Percentiles rank a stretch among this genome's conserved stretches.
These are phyloP conservation scores for Nesogale talazaci DNA, from an alignment of 2,113 vertebrate genomes.

Conservation along the genomic window DNA sequence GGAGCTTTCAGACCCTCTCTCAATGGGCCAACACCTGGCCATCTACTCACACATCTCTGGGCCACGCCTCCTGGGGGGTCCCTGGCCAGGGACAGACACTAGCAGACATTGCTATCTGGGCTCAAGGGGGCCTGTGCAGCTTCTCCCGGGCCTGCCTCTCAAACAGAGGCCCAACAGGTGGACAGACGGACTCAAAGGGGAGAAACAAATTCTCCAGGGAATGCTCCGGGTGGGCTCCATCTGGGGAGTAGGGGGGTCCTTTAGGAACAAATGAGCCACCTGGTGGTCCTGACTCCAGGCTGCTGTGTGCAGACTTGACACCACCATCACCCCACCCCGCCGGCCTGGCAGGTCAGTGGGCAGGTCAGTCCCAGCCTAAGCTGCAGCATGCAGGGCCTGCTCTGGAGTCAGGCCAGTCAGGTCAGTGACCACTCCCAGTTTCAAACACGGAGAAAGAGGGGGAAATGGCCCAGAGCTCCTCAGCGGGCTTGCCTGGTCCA, in stretches of 20 bases:
- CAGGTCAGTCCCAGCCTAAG: neutral
- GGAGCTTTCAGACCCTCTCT: conserved; percentile 52
- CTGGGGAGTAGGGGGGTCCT: neutral
- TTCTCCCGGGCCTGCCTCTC: conserved; percentile 5
- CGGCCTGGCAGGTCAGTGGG: conserved; percentile 40
- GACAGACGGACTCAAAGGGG: neutral
- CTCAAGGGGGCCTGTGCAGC: neutral
- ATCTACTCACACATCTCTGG: neutral
- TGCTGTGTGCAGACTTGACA: neutral
- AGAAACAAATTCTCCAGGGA: neutral
- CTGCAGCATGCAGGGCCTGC: no score
- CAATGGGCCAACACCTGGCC: conserved; percentile 60
- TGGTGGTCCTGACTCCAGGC: neutral
- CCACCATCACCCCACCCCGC: no score
- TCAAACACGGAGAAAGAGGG: neutral
- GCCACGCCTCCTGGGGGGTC: neutral
- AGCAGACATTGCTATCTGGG: neutral
- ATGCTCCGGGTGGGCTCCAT: neutral
- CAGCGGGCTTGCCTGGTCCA: neutral
- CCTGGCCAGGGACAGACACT: neutral
- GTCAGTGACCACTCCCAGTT: neutral
- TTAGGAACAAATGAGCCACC: neutral
- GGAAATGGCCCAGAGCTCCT: neutral
- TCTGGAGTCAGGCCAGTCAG: neutral
- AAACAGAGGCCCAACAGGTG: neutral